phyloP scores from a whole-genome alignment of 2,888 invertebrate genomes.

The Odontomyia ornata region DNA sequence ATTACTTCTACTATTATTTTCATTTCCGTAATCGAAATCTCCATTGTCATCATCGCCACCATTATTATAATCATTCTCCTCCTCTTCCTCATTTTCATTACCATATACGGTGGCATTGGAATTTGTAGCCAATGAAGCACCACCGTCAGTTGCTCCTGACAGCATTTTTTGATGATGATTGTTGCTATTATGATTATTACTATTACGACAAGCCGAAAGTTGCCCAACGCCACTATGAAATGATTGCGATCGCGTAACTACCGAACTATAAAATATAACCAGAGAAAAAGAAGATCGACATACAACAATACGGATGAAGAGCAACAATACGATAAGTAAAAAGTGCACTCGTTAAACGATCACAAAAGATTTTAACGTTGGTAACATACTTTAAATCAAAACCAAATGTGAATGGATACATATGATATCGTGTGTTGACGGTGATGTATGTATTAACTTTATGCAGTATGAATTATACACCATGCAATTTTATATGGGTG shows the following conservation, averaged over 20 bases:
- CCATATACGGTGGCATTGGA: not conserved
- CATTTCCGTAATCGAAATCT: conserved; percentile 32
- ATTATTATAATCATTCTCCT: conserved; percentile 40
- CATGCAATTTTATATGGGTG: too few relatives aligned
- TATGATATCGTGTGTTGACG: too few relatives aligned
- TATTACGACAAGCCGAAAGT: conserved; percentile 25
- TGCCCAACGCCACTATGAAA: conserved; percentile 66
- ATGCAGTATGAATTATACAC: too few relatives aligned
- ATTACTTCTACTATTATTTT: conserved; percentile 47
- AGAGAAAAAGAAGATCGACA: conserved; percentile 9
- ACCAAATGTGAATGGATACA: not conserved
- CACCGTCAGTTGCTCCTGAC: not conserved
- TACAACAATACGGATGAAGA: conserved; percentile 8
- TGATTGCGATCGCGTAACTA: conserved; percentile 71
- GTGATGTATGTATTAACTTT: too few relatives aligned
- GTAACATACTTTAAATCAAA: not conserved
- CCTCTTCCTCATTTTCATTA: conserved; percentile 35
- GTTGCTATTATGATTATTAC: conserved; percentile 22
- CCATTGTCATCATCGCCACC: conserved; percentile 25
- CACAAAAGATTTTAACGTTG: not conserved
- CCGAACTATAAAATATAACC: conserved; percentile 60
- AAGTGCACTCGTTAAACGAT: conserved; percentile 6
- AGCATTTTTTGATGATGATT: conserved; percentile 16
- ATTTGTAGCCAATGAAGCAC: not conserved
- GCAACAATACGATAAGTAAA: conserved; percentile 9